These are phyloP conservation scores for Taxidea taxus DNA, from an alignment of 2,113 vertebrate species.

Conservation along the genomic window DNA sequence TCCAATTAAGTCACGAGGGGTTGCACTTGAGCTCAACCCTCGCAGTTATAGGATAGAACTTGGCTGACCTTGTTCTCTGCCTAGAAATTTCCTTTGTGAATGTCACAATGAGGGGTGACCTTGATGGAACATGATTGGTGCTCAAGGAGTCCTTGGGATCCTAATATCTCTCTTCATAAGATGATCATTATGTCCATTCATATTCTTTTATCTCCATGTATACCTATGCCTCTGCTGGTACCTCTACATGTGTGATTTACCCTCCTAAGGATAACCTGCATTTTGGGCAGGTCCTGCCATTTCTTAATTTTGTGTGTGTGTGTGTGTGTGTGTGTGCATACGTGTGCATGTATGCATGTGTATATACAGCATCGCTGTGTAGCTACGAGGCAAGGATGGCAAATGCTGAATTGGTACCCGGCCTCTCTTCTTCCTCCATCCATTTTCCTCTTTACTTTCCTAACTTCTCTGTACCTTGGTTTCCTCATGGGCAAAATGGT, in stretches of 20 bases:
- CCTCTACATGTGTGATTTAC: neutral
- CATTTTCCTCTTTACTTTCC: neutral
- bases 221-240: neutral
- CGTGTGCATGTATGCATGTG: rapidly evolving
- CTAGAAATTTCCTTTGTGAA: neutral
- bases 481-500: neutral
- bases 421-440: neutral
- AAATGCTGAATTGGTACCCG: neutral
- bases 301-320: neutral
- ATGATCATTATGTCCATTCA: neutral
- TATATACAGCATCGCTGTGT: neutral
- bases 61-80: neutral
- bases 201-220: neutral
- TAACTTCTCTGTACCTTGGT: neutral
- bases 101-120: neutral
- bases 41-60: neutral
- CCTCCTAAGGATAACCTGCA: neutral
- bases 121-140: neutral
- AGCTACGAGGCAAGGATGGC: neutral
- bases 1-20: neutral
- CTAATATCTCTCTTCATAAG: neutral
- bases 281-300: neutral
- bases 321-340: rapidly evolving
- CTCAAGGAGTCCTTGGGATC: neutral
- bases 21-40: neutral